A percentile compares a stretch with the other conserved stretches of the same genome.
phyloP scores from a whole-genome alignment of 1,140 invertebrate species.

The Phthorimaea operculella region DNA sequence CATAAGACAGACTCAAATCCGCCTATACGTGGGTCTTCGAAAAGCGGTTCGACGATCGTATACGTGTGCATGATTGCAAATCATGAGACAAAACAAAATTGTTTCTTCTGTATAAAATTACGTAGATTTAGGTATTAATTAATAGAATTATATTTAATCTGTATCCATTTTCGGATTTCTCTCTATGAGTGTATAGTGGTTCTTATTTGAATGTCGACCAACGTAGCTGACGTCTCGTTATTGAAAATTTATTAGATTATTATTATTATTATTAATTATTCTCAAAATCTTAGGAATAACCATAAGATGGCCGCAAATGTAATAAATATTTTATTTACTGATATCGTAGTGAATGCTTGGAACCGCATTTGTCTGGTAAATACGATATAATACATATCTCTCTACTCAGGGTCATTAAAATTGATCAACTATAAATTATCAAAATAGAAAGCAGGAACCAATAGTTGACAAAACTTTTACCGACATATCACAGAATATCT shows the following conservation, averaged over 20 bases:
- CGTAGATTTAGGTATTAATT: constrained; percentile 62
- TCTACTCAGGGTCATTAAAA: constrained; percentile 48
- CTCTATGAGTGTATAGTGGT: constrained; percentile 66
- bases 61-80: constrained; percentile 60
- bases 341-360: constrained; percentile 59
- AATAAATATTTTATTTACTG: constrained; percentile 63
- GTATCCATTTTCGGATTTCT: constrained; percentile 66
- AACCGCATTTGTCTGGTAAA: constrained; percentile 40
- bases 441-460: constrained; percentile 28
- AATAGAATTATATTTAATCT: constrained; percentile 65
- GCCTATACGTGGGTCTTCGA: constrained; percentile 44
- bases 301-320: constrained; percentile 64
- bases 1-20: constrained; percentile 24
- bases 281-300: constrained; percentile 59
- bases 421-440: constrained; percentile 13
- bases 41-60: constrained; percentile 56
- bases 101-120: constrained; percentile 59
- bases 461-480: constrained; percentile 21
- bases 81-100: constrained; percentile 49
- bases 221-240: constrained; percentile 64
- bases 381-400: constrained; percentile 42
- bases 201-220: constrained; percentile 66
- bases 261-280: constrained; percentile 61
- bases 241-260: constrained; percentile 66
- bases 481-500: constrained; percentile 58